These are phyloP conservation scores for Todiramphus chloris DNA, from an alignment of 2,113 vertebrate species.

Conservation along the genomic window DNA sequence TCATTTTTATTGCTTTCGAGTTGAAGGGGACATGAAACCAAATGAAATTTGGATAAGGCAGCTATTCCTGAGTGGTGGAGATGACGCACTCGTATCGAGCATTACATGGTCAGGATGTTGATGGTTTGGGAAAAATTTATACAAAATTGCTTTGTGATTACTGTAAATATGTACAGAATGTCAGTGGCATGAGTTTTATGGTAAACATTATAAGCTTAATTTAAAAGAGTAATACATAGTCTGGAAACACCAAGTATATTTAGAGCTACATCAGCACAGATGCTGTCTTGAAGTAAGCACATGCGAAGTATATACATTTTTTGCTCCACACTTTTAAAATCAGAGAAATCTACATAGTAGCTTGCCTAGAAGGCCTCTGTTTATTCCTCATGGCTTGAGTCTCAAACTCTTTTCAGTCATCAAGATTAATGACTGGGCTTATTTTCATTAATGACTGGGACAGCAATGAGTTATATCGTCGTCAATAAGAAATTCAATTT, in stretches of 20 bases:
- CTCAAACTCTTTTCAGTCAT: constrained; percentile 43
- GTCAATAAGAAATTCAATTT: constrained; percentile 64
- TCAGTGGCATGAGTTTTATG: constrained; percentile 20
- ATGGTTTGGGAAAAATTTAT: constrained; percentile 7
- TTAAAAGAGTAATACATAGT: constrained; percentile 1
- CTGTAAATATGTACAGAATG: constrained; percentile 30
- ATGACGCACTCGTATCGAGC: background rate
- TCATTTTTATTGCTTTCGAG: constrained; percentile 12
- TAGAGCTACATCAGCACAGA: background rate
- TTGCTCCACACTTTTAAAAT: background rate
- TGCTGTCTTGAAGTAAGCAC: background rate
- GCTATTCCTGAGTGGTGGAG: background rate
- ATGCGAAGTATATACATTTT: background rate
- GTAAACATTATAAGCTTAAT: constrained; percentile 28
- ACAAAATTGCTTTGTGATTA: constrained; percentile 4
- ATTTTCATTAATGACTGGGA: constrained; percentile 66
- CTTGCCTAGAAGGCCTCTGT: background rate
- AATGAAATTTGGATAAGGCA: background rate
- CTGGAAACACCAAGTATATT: background rate
- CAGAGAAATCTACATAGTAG: background rate
- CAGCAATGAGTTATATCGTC: constrained; percentile 44
- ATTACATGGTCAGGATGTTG: background rate
- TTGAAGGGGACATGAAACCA: background rate
- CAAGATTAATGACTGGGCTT: constrained; percentile 51
- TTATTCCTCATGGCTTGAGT: background rate